A percentile compares a stretch with the other conserved stretches of the same genome.
Evolutionary conservation across 1,140 invertebrate genomes (phyloP).

Genomic region (Araneus ventricosus): DNA sequence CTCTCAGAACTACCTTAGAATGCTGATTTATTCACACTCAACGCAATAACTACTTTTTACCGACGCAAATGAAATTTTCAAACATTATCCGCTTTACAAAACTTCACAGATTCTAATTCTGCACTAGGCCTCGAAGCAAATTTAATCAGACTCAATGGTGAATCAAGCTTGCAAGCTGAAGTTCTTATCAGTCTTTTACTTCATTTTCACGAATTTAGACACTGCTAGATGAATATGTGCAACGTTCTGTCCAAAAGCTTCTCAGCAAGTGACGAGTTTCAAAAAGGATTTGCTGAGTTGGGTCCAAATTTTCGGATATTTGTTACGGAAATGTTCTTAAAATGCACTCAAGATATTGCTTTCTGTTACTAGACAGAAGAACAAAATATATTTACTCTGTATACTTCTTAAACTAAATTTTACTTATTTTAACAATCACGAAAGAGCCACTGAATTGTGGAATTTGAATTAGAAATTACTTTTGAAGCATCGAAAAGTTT

Average conservation of each 20-base stretch:
- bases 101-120: background rate
- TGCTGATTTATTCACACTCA: background rate
- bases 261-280: background rate
- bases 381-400: background rate
- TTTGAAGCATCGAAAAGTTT: too few relatives aligned
- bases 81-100: background rate
- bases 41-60: constrained; percentile 1
- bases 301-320: background rate
- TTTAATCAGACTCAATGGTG: background rate
- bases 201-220: background rate
- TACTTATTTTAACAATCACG: too few relatives aligned
- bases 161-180: background rate
- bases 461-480: too few relatives aligned
- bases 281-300: background rate
- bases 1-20: background rate
- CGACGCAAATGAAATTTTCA: background rate
- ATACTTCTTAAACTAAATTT: too few relatives aligned
- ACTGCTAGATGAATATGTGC: background rate
- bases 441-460: too few relatives aligned
- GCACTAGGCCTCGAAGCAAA: background rate
- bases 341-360: background rate
- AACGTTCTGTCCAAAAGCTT: background rate
- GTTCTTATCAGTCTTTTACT: constrained; percentile 4
- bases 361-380: background rate
- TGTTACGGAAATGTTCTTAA: background rate